Base-by-base conservation (phyloP, 2,113 vertebrate genomes). In the Tympanuchus pallidicinctus region DNA sequence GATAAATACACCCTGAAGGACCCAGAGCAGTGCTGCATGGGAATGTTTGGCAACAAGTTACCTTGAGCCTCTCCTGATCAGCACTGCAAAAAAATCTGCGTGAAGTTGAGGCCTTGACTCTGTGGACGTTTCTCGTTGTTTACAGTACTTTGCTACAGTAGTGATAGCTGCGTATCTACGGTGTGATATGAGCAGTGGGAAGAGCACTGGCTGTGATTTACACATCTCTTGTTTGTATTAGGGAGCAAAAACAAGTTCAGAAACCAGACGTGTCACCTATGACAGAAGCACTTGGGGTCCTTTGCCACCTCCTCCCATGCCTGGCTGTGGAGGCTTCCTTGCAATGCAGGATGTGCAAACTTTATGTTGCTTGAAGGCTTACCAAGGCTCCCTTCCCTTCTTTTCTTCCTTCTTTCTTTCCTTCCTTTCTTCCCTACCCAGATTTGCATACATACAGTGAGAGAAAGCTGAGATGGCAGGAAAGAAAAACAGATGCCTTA, bases 1-100 rank as follows among this genome's bases (percentile, higher is more conserved):
- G 95, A 94, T 93, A 90, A 93, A 94, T 73, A n/a, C n/a, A 89
- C 74, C 89, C 94, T 52, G 83, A 50, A 92, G 95, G 94, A 92
- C 59, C 34, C 66, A n/a, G 82, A 52, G 79, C 74, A 89, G 79
- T 25, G 79, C 79, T 94, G 85, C 72, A 74, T 48, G 88, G 87
- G 91, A 80, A 36, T 19, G 85, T 48, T 10, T 86, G 89, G 85
- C 72, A 72, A 54, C 52, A 7, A 63, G 75, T 94, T 40, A 93
- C 93, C 94, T 95, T 94, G 91, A 90, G 36, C 6, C 12, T 45
- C 87, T 92, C 76, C 91, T 91, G 88, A 88, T 74, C 91, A 54
- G 78, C 6, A 75, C 74, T 88, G 85, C 82, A 89, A 34, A 76
- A 70, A 78, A 19, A 32, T 54, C 59, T 11, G 34, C 19, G 16